phyloP scores from a whole-genome alignment of 2,888 invertebrate genomes.

The Eulithis prunata region DNA sequence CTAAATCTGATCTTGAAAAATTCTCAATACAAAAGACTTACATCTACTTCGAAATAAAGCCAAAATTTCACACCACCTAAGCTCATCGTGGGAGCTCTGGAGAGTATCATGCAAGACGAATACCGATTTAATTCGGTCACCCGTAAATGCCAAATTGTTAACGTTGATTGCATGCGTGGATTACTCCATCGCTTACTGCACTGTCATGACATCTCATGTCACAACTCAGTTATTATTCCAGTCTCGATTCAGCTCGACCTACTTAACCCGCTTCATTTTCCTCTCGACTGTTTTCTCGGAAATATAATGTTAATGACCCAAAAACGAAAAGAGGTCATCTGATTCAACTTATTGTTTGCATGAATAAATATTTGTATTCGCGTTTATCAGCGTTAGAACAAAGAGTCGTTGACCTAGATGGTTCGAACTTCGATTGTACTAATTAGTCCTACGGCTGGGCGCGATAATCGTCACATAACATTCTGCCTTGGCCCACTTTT shows the following conservation, averaged over 20 bases:
- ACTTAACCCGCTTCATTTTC: constrained; percentile 68
- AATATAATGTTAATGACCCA: constrained; percentile 78
- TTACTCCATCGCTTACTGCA: constrained; percentile 49
- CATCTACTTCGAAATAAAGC: constrained; percentile 1
- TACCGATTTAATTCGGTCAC: constrained; percentile 35
- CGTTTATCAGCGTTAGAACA: constrained; percentile 63
- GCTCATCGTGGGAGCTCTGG: constrained; percentile 24
- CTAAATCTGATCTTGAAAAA: too few relatives aligned
- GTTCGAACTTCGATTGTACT: constrained; percentile 47
- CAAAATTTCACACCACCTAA: constrained; percentile 18
- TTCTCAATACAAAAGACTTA: too few relatives aligned
- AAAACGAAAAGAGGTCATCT: constrained; percentile 47
- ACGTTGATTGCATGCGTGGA: constrained; percentile 35
- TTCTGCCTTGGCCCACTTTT: constrained; percentile 68
- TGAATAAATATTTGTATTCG: constrained; percentile 44
- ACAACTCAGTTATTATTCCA: constrained; percentile 61
- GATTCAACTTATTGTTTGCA: constrained; percentile 40
- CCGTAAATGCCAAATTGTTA: constrained; percentile 33
- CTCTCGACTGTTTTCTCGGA: constrained; percentile 68
- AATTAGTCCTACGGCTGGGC: constrained; percentile 61
- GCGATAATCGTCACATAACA: constrained; percentile 62
- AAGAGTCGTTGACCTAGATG: constrained; percentile 77
- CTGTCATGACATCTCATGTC: constrained; percentile 41
- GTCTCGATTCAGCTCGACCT: constrained; percentile 63
- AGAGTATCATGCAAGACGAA: constrained; percentile 29